A percentile compares a stretch with the other conserved stretches of the same genome.
These are phyloP conservation scores for Heliothis subflexa DNA, from an alignment of 1,140 invertebrate species.

Conservation along the genomic window DNA sequence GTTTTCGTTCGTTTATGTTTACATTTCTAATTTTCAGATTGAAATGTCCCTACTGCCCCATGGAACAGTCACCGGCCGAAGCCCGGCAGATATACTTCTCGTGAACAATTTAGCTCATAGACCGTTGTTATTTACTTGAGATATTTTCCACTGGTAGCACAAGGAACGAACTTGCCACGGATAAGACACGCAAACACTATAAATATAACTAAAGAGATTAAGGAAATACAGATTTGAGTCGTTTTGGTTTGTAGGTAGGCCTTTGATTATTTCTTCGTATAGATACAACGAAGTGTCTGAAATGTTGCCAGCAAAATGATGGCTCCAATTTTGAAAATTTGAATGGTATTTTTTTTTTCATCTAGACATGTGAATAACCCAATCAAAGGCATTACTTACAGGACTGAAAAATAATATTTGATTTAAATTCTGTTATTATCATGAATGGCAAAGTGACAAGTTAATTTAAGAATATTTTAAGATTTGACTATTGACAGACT, in stretches of 20 bases:
- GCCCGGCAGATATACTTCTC: slow-evolving; percentile 97
- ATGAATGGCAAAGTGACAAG: no score
- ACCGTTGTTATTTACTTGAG: slow-evolving; percentile 12
- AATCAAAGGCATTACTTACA: background rate
- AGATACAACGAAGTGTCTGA: background rate
- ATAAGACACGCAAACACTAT: background rate
- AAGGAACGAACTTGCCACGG: slow-evolving; percentile 28
- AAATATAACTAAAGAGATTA: no score
- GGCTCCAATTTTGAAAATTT: no score
- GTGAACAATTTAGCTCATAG: slow-evolving; percentile 53
- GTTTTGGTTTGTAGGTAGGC: no score
- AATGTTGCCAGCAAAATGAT: background rate
- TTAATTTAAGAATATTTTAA: slow-evolving; percentile 2
- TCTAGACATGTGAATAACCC: background rate
- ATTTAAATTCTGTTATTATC: background rate
- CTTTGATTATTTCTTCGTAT: background rate
- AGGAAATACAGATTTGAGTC: no score
- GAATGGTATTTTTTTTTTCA: no score
- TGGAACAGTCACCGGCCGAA: slow-evolving; percentile 97
- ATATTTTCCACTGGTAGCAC: slow-evolving; percentile 16
- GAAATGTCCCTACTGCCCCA: slow-evolving; percentile 99
- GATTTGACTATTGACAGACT: background rate
- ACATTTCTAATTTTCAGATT: slow-evolving; percentile 88
- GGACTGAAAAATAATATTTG: slow-evolving; percentile 29
- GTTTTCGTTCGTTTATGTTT: no score